Evolutionary conservation across 2,888 invertebrate genomes (phyloP).

Genomic region (Unio delphinus): DNA sequence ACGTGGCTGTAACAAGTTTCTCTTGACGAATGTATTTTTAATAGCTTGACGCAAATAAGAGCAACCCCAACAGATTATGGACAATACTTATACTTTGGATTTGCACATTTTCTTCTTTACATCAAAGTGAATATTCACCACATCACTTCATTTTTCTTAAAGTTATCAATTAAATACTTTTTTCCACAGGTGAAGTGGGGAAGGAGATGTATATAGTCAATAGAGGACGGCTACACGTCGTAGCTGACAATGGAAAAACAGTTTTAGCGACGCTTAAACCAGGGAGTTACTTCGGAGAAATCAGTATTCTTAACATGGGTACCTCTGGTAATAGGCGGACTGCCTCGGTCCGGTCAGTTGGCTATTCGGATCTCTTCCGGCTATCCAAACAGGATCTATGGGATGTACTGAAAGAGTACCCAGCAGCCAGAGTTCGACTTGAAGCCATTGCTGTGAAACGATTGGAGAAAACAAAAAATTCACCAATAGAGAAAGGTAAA

Average conservation of each 20-base stretch:
- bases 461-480: slow-evolving; percentile 95
- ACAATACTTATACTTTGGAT: no score
- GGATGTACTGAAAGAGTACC: slow-evolving; percentile 91
- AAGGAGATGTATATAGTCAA: slow-evolving; percentile 99
- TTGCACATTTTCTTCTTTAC: no score
- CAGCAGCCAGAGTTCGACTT: slow-evolving; percentile 78
- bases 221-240: slow-evolving; percentile 79
- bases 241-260: slow-evolving; percentile 91
- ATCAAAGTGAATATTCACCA: no score
- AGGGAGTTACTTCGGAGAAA: slow-evolving; percentile 99
- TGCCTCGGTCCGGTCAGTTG: slow-evolving; percentile 97
- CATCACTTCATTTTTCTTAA: no score
- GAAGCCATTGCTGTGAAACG: slow-evolving; percentile 98
- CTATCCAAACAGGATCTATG: slow-evolving; percentile 99
- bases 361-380: slow-evolving; percentile 98
- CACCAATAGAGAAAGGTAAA: slow-evolving; percentile 65
- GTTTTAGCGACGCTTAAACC: slow-evolving; percentile 97
- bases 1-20: no score
- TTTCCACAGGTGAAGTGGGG: slow-evolving; percentile 91
- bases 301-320: slow-evolving; percentile 92
- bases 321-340: slow-evolving; percentile 99
- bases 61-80: no score
- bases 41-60: no score
- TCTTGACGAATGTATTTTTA: no score
- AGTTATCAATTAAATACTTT: neutral